Base-by-base conservation (phyloP, 2,888 invertebrate species). In the Taphrorychus bicolor region DNA sequence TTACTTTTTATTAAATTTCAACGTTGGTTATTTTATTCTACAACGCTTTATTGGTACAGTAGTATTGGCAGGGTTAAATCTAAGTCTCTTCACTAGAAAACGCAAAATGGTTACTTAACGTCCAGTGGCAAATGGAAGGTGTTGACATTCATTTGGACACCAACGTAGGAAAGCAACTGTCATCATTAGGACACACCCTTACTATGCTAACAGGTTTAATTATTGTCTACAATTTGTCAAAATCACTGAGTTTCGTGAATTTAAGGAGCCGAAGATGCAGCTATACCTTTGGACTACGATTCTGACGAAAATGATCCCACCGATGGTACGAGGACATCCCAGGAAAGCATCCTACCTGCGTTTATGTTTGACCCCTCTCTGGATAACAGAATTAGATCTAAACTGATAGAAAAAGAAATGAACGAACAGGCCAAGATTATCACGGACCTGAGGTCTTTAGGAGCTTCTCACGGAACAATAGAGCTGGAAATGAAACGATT, bases 81-180 rank as follows among this genome's bases (percentile, higher is more conserved):
- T 32, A 22, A 9, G 32, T 56, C 5, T 56, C 49, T 66, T 57
- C 79, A 79, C 66, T 80, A 88, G 94, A 94, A 81, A 95, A 97
- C 82, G 98, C 98, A 2, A 98, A 98, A 80, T 99, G 98, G 98
- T 89, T 98, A 77, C 85, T 99, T 65, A 98, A 98, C 82, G 97
- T 99, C 0, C 93, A 95, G 72, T 98, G 98, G 97, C 94, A 98
- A 84, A 99, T 99, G 99, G 95, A 98, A 81, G 99, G 99, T 56
- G 96, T 98, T 5, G 97, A 97, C 78, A 96, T 98, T 72, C 96
- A 98, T 81, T 83, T 98, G 62, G 97, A 98, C 82, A 94, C 96
- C 0, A 95, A 93, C 80, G 95, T 99, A 48, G 98, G 98, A 59
- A 97, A 98, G 81, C 94, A 97, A 78, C 84, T 98, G 21, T 96